Evolutionary conservation across 1,140 invertebrate genomes (phyloP).

Genomic region (Drosophila nasuta): DNA sequence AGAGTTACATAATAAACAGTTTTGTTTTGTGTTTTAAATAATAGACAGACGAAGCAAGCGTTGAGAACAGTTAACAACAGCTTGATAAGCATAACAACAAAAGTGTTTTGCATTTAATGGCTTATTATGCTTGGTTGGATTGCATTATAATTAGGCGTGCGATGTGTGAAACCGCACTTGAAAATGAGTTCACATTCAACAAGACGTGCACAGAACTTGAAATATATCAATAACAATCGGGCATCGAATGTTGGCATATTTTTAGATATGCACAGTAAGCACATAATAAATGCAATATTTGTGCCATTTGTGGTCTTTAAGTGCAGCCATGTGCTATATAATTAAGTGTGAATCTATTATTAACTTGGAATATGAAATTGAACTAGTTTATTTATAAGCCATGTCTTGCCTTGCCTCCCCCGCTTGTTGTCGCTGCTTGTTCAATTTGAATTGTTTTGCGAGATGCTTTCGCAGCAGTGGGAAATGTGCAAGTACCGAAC

Average conservation of each 20-base stretch:
- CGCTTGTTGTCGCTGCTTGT: not conserved
- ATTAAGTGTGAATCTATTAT: constrained; percentile 13
- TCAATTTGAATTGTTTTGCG: constrained; percentile 32
- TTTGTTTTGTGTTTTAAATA: too few relatives aligned
- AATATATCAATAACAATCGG: not conserved
- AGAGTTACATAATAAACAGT: too few relatives aligned
- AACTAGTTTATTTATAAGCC: constrained; percentile 16
- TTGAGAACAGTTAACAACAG: too few relatives aligned
- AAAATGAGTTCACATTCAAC: too few relatives aligned
- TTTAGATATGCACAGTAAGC: not conserved
- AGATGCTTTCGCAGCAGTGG: constrained; percentile 10
- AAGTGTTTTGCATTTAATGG: too few relatives aligned
- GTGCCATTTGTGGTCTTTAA: too few relatives aligned
- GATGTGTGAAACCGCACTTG: too few relatives aligned
- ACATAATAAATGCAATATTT: not conserved
- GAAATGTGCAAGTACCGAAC: constrained; percentile 1
- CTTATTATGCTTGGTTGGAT: too few relatives aligned
- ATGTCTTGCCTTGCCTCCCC: not conserved
- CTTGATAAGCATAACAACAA: too few relatives aligned
- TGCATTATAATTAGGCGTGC: too few relatives aligned
- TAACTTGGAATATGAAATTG: constrained; percentile 26
- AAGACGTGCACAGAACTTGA: too few relatives aligned
- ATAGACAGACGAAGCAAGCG: too few relatives aligned
- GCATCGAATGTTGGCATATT: not conserved
- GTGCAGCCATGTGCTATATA: not conserved